phyloP scores from a whole-genome alignment of 2,888 invertebrate genomes.

The Hirtodrosophila alboralis region DNA sequence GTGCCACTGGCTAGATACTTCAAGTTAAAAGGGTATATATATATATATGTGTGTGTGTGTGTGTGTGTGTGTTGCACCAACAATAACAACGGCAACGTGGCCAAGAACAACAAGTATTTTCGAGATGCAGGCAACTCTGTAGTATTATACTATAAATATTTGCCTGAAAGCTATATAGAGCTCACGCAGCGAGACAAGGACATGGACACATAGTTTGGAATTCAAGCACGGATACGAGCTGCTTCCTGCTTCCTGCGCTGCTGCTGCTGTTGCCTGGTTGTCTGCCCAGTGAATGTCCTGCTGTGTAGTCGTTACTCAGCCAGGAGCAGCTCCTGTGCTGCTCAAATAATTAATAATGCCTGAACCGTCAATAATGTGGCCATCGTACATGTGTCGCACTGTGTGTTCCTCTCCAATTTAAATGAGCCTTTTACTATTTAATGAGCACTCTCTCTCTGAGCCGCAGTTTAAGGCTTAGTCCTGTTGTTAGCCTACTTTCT shows the following conservation, averaged over 20 bases:
- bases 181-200: conserved; percentile 43
- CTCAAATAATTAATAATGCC: conserved; percentile 63
- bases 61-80: conserved; percentile 36
- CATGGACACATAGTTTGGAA: conserved; percentile 14
- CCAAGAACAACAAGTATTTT: conserved; percentile 29
- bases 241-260: too few species aligned
- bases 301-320: conserved; percentile 8
- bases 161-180: conserved; percentile 38
- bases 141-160: conserved; percentile 45
- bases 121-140: conserved; percentile 24
- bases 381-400: conserved; percentile 5
- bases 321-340: conserved; percentile 14
- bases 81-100: conserved; percentile 36
- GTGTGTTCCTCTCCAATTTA: background rate
- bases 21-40: conserved; percentile 20
- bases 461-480: conserved; percentile 16
- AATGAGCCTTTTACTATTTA: conserved; percentile 54
- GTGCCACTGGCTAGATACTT: conserved; percentile 29
- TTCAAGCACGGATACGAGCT: conserved; percentile 23
- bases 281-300: conserved; percentile 22
- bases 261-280: too few species aligned
- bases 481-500: conserved; percentile 28
- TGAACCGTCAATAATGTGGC: conserved; percentile 58
- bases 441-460: conserved; percentile 52
- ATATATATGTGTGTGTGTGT: too few species aligned